Conservation (phyloP, 2,797 vertebrate genomes). For the Lates japonicus region DNA sequence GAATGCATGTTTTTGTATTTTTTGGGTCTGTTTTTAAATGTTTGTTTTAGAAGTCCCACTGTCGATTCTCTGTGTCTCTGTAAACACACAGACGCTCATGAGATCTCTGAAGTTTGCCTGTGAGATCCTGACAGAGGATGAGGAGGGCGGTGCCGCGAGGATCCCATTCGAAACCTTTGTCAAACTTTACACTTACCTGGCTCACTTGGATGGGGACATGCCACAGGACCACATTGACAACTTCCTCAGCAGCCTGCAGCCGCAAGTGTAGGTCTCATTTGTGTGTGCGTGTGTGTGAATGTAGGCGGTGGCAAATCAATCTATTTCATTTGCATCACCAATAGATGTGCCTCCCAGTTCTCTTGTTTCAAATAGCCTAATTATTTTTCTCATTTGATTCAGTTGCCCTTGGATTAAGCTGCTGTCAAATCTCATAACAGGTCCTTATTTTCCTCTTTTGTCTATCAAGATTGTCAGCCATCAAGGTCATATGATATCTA, state of each 20-base stretch:
- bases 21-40: neutral
- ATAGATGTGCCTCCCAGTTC: neutral
- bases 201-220: conserved; percentile 87
- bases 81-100: conserved; percentile 82
- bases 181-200: conserved; percentile 89
- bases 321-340: conserved; percentile 10
- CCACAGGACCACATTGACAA: conserved; percentile 67
- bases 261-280: conserved; percentile 83
- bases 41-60: neutral
- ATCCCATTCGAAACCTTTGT: conserved; percentile 88
- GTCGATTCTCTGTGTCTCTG: conserved; percentile 32
- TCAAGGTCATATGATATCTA: neutral
- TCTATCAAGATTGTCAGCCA: neutral
- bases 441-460: neutral
- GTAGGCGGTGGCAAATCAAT: neutral
- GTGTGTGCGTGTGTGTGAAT: neutral
- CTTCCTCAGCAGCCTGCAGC: conserved; percentile 84
- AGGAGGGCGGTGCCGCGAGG: conserved; percentile 86
- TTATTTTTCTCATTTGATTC: conserved; percentile 34
- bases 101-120: conserved; percentile 90
- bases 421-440: neutral
- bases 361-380: conserved; percentile 15
- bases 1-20: conserved; percentile 14
- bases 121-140: conserved; percentile 90
- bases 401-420: conserved; percentile 6